These are phyloP conservation scores for Leptinotarsa tumamoca DNA, from an alignment of 2,888 invertebrate species.

Conservation along the genomic window DNA sequence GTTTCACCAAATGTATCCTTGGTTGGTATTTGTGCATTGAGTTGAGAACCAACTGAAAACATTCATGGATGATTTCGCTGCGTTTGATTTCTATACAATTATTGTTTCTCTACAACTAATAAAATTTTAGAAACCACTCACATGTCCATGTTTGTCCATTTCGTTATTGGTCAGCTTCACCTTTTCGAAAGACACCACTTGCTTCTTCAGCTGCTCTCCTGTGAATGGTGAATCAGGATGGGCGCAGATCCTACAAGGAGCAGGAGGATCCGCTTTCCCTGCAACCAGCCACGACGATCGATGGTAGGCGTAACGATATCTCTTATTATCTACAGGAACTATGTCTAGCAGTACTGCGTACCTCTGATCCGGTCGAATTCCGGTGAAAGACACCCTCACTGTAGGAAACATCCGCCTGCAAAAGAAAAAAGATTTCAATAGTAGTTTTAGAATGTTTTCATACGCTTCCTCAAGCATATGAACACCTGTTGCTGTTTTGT, in stretches of 20 bases:
- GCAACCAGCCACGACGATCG: constrained; percentile 98
- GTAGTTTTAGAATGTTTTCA: too few species aligned
- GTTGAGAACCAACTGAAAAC: constrained; percentile 80
- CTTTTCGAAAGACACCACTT: constrained; percentile 98
- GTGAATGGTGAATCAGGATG: constrained; percentile 98
- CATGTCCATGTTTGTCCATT: constrained; percentile 96
- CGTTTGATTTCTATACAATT: background rate
- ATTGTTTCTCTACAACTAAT: background rate
- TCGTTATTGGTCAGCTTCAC: constrained; percentile 98
- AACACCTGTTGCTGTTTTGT: too few species aligned
- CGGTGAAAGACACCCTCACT: constrained; percentile 92
- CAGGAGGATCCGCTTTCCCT: constrained; percentile 97
- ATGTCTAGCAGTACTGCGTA: constrained; percentile 97
- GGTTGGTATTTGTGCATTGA: constrained; percentile 91
- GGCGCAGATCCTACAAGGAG: constrained; percentile 91
- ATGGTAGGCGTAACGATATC: constrained; percentile 98
- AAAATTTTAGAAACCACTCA: constrained; percentile 67
- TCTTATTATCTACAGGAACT: constrained; percentile 95
- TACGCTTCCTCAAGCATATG: too few species aligned
- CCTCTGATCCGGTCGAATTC: constrained; percentile 82
- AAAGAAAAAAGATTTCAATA: constrained; percentile 39
- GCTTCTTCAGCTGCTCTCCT: constrained; percentile 94
- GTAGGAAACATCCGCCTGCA: constrained; percentile 98
- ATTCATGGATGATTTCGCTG: too few species aligned
- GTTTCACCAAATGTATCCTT: constrained; percentile 80